Evolutionary conservation across 2,888 invertebrate species (phyloP), one percentile per base, ranked within the genome.

Genomic region (Aricia artaxerxes): DNA sequence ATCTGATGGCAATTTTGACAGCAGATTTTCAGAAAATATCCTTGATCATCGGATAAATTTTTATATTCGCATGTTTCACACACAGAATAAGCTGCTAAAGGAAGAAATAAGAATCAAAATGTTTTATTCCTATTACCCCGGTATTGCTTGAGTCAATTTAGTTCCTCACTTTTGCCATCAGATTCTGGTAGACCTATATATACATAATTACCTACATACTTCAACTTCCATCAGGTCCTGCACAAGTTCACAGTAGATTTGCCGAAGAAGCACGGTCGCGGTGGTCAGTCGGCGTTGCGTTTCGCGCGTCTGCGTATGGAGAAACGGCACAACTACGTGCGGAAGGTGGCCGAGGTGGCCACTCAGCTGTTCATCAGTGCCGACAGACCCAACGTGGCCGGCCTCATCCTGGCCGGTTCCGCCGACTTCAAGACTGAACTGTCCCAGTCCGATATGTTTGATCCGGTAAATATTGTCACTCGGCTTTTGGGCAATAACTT

Each of bases 371-470:
- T 99, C 95, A 99, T 99, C 88, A 97, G 98, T 83, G 99, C 99
- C 83, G 99, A 99, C 94, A 97, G 99, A 88, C 98, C 99, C 9
- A 99, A 99, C 90, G 98, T 99, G 82, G 98, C 99, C 79, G 99
- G 99, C 0, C 95, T 99, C 73, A 99, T 99, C 86, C 95, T 99
- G 83, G 99, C 99, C 83, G 99, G 99, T 95, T 99, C 99, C 85
- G 99, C 99, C 24, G 99, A 99, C 93, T 99, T 99, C 94, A 99
- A 99, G 96, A 99, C 99, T 83, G 99, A 99, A 92, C 97, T 99
- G 86, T 99, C 99, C 90, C 99, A 99, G 95, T 99, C 99, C 0
- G 99, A 99, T 90, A 99, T 99, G 99, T 99, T 99, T 94, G 99
- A 99, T 95, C 99, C 98, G 89, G 99, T 99, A 91, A 96, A 38